Evolutionary conservation across 2,113 vertebrate species (phyloP), one percentile per base, ranked within the genome.

Genomic region (Phaetusa simplex): DNA sequence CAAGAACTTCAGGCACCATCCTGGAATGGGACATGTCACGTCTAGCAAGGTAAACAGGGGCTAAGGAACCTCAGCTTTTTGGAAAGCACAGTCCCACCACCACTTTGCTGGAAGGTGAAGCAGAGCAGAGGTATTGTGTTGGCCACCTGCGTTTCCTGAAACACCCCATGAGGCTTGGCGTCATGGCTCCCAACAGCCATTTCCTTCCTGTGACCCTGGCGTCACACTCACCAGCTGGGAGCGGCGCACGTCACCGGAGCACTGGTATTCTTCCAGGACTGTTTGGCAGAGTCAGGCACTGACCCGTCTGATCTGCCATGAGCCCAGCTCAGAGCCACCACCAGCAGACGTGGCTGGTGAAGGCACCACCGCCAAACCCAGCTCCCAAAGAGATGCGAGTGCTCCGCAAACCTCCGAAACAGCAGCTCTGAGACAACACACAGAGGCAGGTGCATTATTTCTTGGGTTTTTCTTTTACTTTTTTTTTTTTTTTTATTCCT

Each of bases 401-500:
- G 26, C 58, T 62, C 89, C 72, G n/a, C 53, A 89, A 77, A 86
- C 50, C 40, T 73, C 82, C 3, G 0, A 59, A 95, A 91, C 17
- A 66, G 91, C 70, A 82, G 93, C 76, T 42, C 81, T 12, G 24
- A 74, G n/a, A 56, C 32, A 95, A 83, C 14, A 45, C 56, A 88
- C 34, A 42, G 26, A 77, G 27, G 34, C 77, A 84, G 56, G 13
- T 4, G 36, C 7, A 15, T 49, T 3, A 10, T 52, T 96, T 93
- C 79, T 73, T 66, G 32, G 66, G 8, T 14, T 88, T 88, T 62
- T 66, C 79, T 69, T 88, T 95, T 49, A 69, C 70, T 70, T 78
- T 40, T 66, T 45, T 53, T 80, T 80, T 45, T 92, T 84, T 85
- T 86, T 66, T 93, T 86, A 97, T 97, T 97, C 94, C 94, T 87